Base-by-base conservation (phyloP, 2,888 invertebrate species). In the Caenorhabditis sp. region DNA sequence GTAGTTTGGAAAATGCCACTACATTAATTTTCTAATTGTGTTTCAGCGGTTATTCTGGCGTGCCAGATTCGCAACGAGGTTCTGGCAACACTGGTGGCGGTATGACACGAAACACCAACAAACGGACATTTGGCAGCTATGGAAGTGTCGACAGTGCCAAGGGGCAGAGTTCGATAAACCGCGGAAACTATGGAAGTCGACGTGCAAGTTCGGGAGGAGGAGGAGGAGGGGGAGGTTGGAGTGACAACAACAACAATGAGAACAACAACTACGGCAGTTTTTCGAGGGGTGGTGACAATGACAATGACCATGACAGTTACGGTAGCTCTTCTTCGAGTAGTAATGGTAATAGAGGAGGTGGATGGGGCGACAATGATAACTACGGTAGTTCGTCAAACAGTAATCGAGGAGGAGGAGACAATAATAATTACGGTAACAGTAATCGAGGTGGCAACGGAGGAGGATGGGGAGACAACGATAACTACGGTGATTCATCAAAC, bases 41-140 rank as follows among this genome's bases (percentile, higher is more conserved):
- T 65, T 71, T 26, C 64, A 72, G 72, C 21, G 72, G 72, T 0
- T 72, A 72, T 17, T 61, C 58, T 43, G 72, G 72, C 12, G 4
- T 72, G 14, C 72, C 72, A 4, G 72, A 72, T 50, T 72, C 72
- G 0, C 72, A 72, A 26, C 17, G 17, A 19, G 61, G 54, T 14
- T 43, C 61, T 1, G 72, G 64, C 10, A 64, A 72, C 3, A 21
- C 62, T 8, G 60, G 60, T 37, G 67, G 72, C 23, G 72, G 72
- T 50, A 67, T 72, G 67, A 67, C 72, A 3, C 53, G 67, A 55
- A 58, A 58, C 50, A 67, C 63, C 17, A 67, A 65, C 17, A 72
- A 72, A 43, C 57, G 72, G 43, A 72, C 67, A 5, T 72, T 72
- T 21, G 72, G 72, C 50, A 72, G 72, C 61, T 72, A 62, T 27